Base-by-base conservation (phyloP, 2,113 vertebrate genomes). In the Lonchura striata region DNA sequence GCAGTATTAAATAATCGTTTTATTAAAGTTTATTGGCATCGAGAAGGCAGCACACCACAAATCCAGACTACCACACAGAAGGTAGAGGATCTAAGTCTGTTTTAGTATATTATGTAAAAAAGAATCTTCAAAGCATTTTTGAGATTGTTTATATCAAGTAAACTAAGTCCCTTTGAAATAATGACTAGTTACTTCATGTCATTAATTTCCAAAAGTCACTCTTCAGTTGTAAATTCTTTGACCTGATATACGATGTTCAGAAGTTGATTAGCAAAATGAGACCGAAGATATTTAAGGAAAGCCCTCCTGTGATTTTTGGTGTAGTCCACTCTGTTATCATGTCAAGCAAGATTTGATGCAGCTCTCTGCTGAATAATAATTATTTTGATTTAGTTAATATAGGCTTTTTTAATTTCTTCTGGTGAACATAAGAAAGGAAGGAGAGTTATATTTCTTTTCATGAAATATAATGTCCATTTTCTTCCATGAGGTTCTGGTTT, bases 1-100 rank as follows among this genome's bases (percentile, higher is more conserved):
- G 99, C 99, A 27, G 99, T 99, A 37, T 98, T 99, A 91, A 99
- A 99, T 95, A 99, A 99, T 97, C 98, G 99, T 35, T 99, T 99
- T 96, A 99, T 99, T 96, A 98, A 98, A 94, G 98, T 99, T 68
- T 98, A 99, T 96, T 99, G 99, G 99, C 99, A 99, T 91, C 98
- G 99, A 95, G 99, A 99, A 70, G 98, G 99, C 88, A 96, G 86
- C 33, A 72, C 97, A 33, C 98, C 97, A 0, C 98, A 97, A 79
- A 95, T 97, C 35, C 97, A 97, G 65, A 70, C 96, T 63, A 61
- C 97, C 50, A 50, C 97, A 10, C 97, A 98, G 80, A 98, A 98
- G 97, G 98, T 98, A 98, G 81, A 82, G 81, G 46, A 47, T 47
- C 52, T 47, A 46, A 84, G 15, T 86, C 44, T 71, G 1, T 66